These are phyloP conservation scores for Notothenia coriiceps DNA, from an alignment of 2,113 vertebrate genomes.

Conservation along the genomic window DNA sequence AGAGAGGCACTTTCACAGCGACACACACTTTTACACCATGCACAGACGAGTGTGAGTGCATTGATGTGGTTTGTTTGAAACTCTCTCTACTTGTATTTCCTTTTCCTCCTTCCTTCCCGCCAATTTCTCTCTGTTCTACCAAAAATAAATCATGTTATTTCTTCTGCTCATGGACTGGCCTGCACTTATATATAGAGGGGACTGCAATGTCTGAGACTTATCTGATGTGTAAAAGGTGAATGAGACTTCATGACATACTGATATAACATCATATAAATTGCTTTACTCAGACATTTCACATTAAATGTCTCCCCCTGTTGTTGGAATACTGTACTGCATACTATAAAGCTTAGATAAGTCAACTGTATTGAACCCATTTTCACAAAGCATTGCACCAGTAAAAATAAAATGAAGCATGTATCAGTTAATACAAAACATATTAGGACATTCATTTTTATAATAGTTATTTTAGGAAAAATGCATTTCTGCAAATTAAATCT, in stretches of 20 bases:
- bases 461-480: no score
- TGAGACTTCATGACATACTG: no score
- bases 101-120: conserved; percentile 46
- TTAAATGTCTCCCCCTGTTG: conserved; percentile 76
- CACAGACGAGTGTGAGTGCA: conserved; percentile 12
- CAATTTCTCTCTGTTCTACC: conserved; percentile 22
- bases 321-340: conserved; percentile 31
- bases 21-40: conserved; percentile 22
- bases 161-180: no score
- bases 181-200: no score
- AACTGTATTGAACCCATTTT: no score
- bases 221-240: not conserved
- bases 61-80: conserved; percentile 74
- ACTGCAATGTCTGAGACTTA: not conserved
- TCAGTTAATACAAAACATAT: no score
- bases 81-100: conserved; percentile 35
- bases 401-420: no score
- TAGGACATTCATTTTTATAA: no score
- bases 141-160: not conserved
- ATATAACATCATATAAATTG: not conserved
- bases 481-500: no score
- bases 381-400: no score
- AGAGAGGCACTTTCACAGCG: conserved; percentile 39
- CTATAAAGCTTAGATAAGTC: no score
- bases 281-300: conserved; percentile 32